Evolutionary conservation across 2,113 vertebrate species (phyloP), one percentile per base, ranked within the genome.

Genomic region (Coregonus clupeaformis): DNA sequence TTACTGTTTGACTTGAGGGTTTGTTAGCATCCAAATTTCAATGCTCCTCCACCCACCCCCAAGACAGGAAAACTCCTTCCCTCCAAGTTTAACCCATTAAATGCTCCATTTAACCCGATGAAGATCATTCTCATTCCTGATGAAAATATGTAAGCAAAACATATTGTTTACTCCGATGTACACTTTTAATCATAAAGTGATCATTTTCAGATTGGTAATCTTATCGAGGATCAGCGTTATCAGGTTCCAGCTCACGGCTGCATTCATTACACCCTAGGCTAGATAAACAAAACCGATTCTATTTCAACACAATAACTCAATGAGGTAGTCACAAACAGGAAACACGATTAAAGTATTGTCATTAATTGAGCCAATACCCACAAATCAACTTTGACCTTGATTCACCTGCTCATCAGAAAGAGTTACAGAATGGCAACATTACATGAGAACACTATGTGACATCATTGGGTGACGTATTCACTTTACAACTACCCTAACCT

Each of bases 11-110:
- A 82, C 90, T 92, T 77, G 84, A 77, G 84, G 90, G 85, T 87
- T 89, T 83, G 81, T 81, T 80, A 88, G 86, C 84, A 85, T 86
- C 78, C 83, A 20, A 89, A 86, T 82, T 73, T 83, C 90, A 87
- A 82, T 81, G 83, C 82, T 90, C 88, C 90, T 90, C 85, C 82
- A 84, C 85, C 80, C 84, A 16, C 86, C 36, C 36, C 84, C 84
- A 84, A 89, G 87, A 90, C 88, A 89, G 91, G 90, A 91, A 92
- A 89, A 91, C 76, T 82, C 78, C 89, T 86, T 86, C 85, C 79
- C 87, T 86, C 78, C 72, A 75, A 82, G 74, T 70, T 92, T 92
- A 93, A 91, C 90, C 90, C 89, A 77, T 86, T 83, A 91, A 88
- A 83, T 88, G 81, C 88, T 86, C 77, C 68, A 73, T 76, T 76